Evolutionary conservation across 2,888 invertebrate genomes (phyloP), one percentile per base, ranked within the genome.

Genomic region (Polyommatus icarus): DNA sequence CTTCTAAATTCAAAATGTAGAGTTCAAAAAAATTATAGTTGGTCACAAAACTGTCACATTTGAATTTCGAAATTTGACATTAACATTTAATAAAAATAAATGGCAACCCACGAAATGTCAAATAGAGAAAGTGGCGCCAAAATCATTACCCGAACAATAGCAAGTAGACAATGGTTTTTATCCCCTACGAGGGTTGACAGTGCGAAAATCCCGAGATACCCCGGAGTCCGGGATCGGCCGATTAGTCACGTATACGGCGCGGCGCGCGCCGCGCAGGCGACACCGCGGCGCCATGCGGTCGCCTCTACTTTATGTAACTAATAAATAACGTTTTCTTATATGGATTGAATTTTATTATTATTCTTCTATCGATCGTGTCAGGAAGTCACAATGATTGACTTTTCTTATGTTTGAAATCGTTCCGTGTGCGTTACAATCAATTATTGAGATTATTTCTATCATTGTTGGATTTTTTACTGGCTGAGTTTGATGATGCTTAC

Each of bases 221-320:
- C 67, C 67, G 83, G 81, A 82, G 82, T 83, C 83, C 84, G 82
- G 86, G 85, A 83, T 81, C 80, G 77, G 71, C 71, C 80, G 81
- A 87, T 88, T 85, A 86, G 86, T 88, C 87, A 87, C 86, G 86
- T 87, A 86, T 85, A 84, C 84, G 85, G 81, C 85, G 84, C 84
- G 85, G 81, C 85, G 84, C 85, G 85, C 82, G 84, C 81, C 85
- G 77, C 79, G 78, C 77, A 80, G 84, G 84, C 85, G 85, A 82
- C 86, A 82, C 80, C 78, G 77, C 81, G 87, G 86, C 87, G 87
- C 87, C 87, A 82, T 82, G 82, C 82, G 79, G 87, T 86, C 84
- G 84, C 79, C 80, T 80, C 32, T 77, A 71, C 77, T 77, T 77
- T 77, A 82, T 80, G 80, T 80, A 81, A 81, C 83, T 79, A 81